Evolutionary conservation across 2,797 vertebrate species (phyloP).

Genomic region (Gadopsis marmoratus): DNA sequence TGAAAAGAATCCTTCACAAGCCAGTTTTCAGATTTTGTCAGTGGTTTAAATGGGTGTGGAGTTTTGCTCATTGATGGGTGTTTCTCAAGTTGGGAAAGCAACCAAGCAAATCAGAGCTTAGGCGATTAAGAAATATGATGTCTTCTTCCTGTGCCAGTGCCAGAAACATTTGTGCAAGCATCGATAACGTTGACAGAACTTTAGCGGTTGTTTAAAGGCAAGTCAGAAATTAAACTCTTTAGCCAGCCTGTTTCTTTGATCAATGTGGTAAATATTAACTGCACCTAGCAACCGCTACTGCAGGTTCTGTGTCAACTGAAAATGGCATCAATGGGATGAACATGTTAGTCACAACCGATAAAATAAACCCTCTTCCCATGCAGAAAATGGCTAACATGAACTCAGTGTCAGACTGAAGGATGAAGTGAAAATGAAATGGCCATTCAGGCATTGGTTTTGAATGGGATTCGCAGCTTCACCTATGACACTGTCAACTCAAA

Average conservation of each 20-base stretch:
- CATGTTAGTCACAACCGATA: not conserved
- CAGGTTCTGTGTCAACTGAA: slow-evolving; percentile 2
- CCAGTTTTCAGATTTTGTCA: not conserved
- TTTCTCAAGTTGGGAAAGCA: slow-evolving; percentile 18
- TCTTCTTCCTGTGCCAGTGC: not conserved
- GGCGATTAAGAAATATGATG: not conserved
- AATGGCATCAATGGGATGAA: slow-evolving; percentile 7
- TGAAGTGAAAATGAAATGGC: slow-evolving; percentile 13
- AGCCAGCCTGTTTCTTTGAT: not conserved
- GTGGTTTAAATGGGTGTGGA: slow-evolving; percentile 1
- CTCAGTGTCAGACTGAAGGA: slow-evolving; percentile 22
- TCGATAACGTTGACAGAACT: not conserved
- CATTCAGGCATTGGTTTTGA: slow-evolving; percentile 7
- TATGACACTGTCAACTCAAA: slow-evolving; percentile 52
- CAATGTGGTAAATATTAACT: not conserved
- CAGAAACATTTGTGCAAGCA: not conserved
- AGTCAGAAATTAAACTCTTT: not conserved
- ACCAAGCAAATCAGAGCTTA: slow-evolving; percentile 20
- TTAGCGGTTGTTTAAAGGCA: not conserved
- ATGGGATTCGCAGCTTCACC: slow-evolving; percentile 43
- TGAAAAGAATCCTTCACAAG: not conserved
- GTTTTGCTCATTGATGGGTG: slow-evolving; percentile 3
- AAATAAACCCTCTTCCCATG: slow-evolving; percentile 14
- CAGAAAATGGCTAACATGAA: slow-evolving; percentile 21
- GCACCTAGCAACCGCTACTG: not conserved